Conservation (phyloP, 2,113 vertebrate genomes). For the Capra hircus region DNA sequence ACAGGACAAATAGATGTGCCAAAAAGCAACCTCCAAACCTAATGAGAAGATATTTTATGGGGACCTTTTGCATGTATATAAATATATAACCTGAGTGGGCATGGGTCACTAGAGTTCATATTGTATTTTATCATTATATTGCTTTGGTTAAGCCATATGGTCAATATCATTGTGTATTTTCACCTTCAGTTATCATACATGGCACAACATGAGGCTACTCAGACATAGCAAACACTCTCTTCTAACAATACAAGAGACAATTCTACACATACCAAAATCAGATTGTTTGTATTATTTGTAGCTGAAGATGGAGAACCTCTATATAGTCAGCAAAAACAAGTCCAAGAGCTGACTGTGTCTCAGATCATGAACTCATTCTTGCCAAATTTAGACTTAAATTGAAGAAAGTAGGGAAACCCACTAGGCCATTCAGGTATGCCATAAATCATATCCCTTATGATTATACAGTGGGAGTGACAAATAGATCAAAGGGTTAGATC, state of each 20-base stretch:
- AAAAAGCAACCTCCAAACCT: neutral
- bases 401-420: neutral
- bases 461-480: neutral
- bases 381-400: neutral
- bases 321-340: neutral
- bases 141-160: neutral
- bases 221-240: neutral
- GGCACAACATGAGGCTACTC: neutral
- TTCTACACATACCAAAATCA: neutral
- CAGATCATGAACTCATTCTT: neutral
- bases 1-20: neutral
- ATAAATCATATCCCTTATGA: neutral
- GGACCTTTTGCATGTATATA: neutral
- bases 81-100: neutral
- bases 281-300: neutral
- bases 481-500: neutral
- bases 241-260: neutral
- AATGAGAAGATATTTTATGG: neutral
- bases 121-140: neutral
- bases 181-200: neutral
- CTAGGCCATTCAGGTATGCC: neutral
- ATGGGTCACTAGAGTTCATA: neutral
- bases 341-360: neutral
- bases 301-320: neutral
- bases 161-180: neutral